phyloP scores from a whole-genome alignment of 2,888 invertebrate species.

The Meandrusa payeni region DNA sequence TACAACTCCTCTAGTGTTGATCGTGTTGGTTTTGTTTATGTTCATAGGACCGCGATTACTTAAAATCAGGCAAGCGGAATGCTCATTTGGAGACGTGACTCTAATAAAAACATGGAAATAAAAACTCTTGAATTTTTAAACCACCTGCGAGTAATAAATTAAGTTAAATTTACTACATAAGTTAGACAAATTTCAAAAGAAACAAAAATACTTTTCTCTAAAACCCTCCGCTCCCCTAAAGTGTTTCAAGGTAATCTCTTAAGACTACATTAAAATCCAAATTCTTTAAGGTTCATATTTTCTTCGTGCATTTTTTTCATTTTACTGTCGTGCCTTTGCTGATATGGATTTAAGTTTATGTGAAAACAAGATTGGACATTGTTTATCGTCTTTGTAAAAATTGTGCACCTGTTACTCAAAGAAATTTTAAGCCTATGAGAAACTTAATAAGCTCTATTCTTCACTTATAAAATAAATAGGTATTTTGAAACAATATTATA shows the following conservation, averaged over 20 bases:
- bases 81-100: no score
- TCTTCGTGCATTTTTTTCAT: slow-evolving; percentile 46
- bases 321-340: slow-evolving; percentile 2
- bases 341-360: slow-evolving; percentile 16
- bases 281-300: slow-evolving; percentile 67
- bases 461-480: no score
- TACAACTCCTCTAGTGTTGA: no score
- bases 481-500: no score
- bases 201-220: slow-evolving; percentile 5
- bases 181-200: slow-evolving; percentile 8
- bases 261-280: slow-evolving; percentile 66
- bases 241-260: slow-evolving; percentile 69
- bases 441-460: slow-evolving; percentile 1
- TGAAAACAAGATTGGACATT: slow-evolving; percentile 8
- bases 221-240: slow-evolving; percentile 27
- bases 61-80: no score
- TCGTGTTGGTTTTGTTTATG: no score
- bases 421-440: slow-evolving; percentile 3
- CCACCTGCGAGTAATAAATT: no score
- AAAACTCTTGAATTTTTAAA: no score
- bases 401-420: slow-evolving; percentile 17
- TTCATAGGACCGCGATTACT: no score
- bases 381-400: slow-evolving; percentile 5
- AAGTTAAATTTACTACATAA: slow-evolving; percentile 6
- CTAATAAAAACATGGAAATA: no score